These are phyloP conservation scores for Oscheius onirici DNA, from an alignment of 2,888 invertebrate species.

Conservation along the genomic window DNA sequence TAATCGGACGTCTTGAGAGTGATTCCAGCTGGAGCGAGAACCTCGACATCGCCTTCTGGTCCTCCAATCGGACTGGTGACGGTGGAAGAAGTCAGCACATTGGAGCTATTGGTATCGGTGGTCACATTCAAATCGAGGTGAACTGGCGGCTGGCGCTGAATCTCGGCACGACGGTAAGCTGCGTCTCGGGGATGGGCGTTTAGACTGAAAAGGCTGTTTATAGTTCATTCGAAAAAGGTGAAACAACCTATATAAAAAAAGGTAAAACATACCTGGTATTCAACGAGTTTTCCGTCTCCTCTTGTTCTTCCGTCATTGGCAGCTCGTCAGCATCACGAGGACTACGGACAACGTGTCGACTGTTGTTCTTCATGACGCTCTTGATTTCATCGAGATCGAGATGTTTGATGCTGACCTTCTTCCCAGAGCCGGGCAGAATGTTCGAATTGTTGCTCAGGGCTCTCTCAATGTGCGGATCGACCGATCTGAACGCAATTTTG, in stretches of 20 bases:
- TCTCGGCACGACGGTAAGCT: slow-evolving; percentile 19
- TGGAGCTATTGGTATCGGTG: neutral
- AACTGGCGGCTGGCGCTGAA: slow-evolving; percentile 28
- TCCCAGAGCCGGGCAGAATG: slow-evolving; percentile 34
- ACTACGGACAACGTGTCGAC: neutral
- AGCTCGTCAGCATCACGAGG: slow-evolving; percentile 54
- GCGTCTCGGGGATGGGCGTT: slow-evolving; percentile 29
- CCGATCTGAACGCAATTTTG: slow-evolving; percentile 40
- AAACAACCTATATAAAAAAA: neutral
- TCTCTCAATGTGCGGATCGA: slow-evolving; percentile 40
- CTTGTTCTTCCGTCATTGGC: slow-evolving; percentile 26
- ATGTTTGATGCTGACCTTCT: slow-evolving; percentile 47
- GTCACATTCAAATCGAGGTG: slow-evolving; percentile 11
- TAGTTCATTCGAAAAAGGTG: too few relatives aligned
- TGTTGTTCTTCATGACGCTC: slow-evolving; percentile 11
- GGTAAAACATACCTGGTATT: slow-evolving; percentile 1
- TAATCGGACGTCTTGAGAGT: slow-evolving; percentile 79
- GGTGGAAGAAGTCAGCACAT: too few relatives aligned
- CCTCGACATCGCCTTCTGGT: neutral
- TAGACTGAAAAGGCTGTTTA: slow-evolving; percentile 5
- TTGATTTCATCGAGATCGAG: slow-evolving; percentile 41
- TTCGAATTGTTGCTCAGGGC: slow-evolving; percentile 42
- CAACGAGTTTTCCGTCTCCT: slow-evolving; percentile 9
- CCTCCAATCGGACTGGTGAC: neutral
- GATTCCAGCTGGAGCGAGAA: slow-evolving; percentile 18